These are phyloP conservation scores for Passerculus sandwichensis DNA, from an alignment of 2,797 vertebrate species.

Conservation along the genomic window DNA sequence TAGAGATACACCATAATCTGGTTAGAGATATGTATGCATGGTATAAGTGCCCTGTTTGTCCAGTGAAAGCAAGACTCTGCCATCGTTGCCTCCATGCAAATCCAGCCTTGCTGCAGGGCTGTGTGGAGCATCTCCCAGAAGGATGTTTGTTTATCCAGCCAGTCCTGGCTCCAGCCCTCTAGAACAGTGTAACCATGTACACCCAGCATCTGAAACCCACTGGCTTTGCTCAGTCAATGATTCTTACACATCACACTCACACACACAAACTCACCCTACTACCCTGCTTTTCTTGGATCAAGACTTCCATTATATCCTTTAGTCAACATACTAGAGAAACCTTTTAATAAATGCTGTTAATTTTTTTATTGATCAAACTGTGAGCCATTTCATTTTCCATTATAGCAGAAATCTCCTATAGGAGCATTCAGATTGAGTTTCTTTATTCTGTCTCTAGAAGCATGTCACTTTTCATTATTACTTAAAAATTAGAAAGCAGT, in stretches of 20 bases:
- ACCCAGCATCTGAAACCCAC: neutral
- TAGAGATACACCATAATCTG: neutral
- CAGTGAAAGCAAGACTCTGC: neutral
- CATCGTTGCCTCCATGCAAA: neutral
- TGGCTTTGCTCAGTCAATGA: neutral
- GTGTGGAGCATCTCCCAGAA: neutral
- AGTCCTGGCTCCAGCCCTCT: neutral
- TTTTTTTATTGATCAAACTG: conserved; percentile 80
- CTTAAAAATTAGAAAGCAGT: conserved; percentile 71
- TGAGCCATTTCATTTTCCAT: conserved; percentile 78
- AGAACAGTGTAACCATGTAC: neutral
- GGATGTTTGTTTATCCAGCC: accelerated
- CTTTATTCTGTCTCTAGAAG: conserved; percentile 72
- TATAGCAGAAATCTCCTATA: conserved; percentile 73
- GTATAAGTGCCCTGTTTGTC: neutral
- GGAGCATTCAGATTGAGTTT: conserved; percentile 62
- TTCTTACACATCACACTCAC: neutral
- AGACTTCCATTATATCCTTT: conserved; percentile 24
- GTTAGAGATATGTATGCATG: accelerated
- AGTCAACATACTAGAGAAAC: conserved; percentile 63
- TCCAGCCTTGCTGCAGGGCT: neutral
- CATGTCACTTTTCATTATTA: conserved; percentile 71
- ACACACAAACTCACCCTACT: neutral
- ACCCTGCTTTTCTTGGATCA: conserved; percentile 13
- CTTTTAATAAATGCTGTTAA: conserved; percentile 79